A percentile compares a stretch with the other conserved stretches of the same genome.
phyloP scores from a whole-genome alignment of 2,888 invertebrate genomes.

The Andrena minutula region DNA sequence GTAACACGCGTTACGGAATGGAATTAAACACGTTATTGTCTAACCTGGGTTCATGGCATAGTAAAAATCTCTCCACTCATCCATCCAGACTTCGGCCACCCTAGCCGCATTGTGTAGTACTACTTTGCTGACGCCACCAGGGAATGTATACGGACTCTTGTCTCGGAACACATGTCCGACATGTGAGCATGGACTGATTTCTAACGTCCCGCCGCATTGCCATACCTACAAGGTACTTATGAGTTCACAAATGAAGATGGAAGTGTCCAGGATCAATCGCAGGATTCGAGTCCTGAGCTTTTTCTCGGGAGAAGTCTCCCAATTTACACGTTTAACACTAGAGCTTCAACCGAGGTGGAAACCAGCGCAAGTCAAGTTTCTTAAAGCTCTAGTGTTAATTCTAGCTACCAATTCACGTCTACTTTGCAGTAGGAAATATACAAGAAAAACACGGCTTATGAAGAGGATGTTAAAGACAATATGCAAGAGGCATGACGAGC shows the following conservation, averaged over 20 bases:
- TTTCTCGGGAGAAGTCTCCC: constrained; percentile 5
- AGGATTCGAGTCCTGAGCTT: constrained; percentile 6
- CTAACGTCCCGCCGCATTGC: constrained; percentile 98
- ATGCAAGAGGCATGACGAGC: constrained; percentile 4
- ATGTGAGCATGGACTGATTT: constrained; percentile 98
- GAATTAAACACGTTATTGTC: constrained; percentile 78
- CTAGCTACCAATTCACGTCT: constrained; percentile 7
- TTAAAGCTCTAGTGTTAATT: constrained; percentile 25
- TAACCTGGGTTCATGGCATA: constrained; percentile 99
- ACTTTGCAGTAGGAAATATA: neutral
- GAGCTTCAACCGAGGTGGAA: constrained; percentile 2
- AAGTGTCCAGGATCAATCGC: constrained; percentile 11
- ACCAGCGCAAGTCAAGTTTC: neutral
- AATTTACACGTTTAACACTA: neutral
- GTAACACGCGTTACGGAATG: constrained; percentile 46
- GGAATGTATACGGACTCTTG: constrained; percentile 99
- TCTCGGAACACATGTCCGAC: constrained; percentile 99
- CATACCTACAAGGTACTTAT: constrained; percentile 89
- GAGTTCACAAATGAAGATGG: constrained; percentile 65
- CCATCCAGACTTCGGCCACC: constrained; percentile 99
- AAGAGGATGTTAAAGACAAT: neutral
- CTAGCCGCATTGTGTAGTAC: constrained; percentile 99
- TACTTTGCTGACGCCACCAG: constrained; percentile 98
- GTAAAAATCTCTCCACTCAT: constrained; percentile 99
- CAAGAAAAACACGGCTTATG: neutral